Conservation (phyloP, 2,888 invertebrate species). For the Helicoverpa assulta region DNA sequence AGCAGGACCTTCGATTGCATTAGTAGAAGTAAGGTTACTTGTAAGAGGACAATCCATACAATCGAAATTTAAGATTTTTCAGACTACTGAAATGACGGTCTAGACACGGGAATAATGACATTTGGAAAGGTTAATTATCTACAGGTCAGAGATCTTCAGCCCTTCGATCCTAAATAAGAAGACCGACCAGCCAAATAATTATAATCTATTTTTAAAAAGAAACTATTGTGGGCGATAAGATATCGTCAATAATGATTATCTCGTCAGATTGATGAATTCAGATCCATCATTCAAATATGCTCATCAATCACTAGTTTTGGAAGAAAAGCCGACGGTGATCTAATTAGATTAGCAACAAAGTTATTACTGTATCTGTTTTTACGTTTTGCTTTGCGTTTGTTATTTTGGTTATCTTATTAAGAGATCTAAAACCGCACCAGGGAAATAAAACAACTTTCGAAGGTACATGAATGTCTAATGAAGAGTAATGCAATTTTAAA, state of each 20-base stretch:
- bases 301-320: neutral
- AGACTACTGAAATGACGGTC: too few species aligned
- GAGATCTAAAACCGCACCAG: too few species aligned
- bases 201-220: neutral
- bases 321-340: neutral
- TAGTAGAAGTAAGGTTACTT: too few species aligned
- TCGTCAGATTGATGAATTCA: constrained; percentile 18
- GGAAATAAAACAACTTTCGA: too few species aligned
- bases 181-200: neutral
- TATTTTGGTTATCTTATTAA: neutral
- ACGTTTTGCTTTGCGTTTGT: neutral
- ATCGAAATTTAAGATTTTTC: too few species aligned
- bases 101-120: too few species aligned
- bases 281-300: constrained; percentile 6
- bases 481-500: too few species aligned
- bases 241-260: constrained; percentile 26
- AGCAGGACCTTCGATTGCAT: too few species aligned
- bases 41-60: too few species aligned
- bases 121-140: too few species aligned
- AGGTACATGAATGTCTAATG: too few species aligned
- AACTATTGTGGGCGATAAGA: constrained; percentile 15
- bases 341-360: neutral
- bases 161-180: neutral
- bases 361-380: neutral
- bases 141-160: too few species aligned